phyloP scores from a whole-genome alignment of 2,113 vertebrate genomes.

The Calidris pugnax region DNA sequence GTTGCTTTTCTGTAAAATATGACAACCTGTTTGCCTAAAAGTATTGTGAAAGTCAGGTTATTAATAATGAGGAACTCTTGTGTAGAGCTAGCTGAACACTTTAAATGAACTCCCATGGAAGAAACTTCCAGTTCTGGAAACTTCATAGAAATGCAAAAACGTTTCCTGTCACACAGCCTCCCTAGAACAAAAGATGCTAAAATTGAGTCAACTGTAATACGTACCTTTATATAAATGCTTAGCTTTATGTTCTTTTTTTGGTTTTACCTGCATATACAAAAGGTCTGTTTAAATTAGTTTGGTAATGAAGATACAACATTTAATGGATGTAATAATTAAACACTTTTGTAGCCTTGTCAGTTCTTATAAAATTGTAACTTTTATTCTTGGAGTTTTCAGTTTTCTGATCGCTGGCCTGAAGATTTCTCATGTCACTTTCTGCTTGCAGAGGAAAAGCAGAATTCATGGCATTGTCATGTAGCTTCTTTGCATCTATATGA shows the following conservation, averaged over 20 bases:
- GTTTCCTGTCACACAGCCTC: neutral
- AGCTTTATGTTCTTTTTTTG: neutral
- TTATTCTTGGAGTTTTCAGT: neutral
- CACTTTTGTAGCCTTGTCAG: neutral
- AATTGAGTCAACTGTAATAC: neutral
- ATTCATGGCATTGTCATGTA: neutral
- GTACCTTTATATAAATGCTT: neutral
- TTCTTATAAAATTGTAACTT: neutral
- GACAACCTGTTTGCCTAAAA: neutral
- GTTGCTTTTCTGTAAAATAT: neutral
- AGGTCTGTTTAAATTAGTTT: neutral
- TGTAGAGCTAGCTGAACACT: neutral
- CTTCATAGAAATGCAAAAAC: neutral
- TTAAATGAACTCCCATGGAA: neutral
- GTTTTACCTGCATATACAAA: neutral
- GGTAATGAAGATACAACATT: neutral
- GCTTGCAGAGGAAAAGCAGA: neutral
- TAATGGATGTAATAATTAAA: neutral
- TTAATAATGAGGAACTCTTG: neutral
- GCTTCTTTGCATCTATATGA: neutral
- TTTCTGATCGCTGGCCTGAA: neutral
- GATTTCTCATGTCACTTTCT: neutral
- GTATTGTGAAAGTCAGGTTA: neutral
- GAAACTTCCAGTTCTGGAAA: neutral
- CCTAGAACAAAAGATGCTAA: neutral